These are phyloP conservation scores for Axea sp. DNA, from an alignment of 2,888 invertebrate genomes.

Conservation along the genomic window DNA sequence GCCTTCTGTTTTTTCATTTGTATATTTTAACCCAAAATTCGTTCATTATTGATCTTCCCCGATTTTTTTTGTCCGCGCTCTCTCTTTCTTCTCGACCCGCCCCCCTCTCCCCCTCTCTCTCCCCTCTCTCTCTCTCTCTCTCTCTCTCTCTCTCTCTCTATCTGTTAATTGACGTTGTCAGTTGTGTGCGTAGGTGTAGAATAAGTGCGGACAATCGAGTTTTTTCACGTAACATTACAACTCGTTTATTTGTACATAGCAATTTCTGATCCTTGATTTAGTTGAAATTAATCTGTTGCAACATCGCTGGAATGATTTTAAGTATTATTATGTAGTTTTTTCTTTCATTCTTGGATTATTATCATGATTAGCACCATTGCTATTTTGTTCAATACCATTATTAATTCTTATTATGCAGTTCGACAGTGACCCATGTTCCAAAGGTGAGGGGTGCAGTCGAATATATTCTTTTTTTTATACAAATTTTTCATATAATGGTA, in stretches of 20 bases:
- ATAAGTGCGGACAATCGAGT: constrained; percentile 24
- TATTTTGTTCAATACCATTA: too few species aligned
- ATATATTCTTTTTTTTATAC: not conserved
- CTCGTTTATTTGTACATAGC: constrained; percentile 27
- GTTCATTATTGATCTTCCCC: not conserved
- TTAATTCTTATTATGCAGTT: constrained; percentile 1
- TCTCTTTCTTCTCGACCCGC: too few species aligned
- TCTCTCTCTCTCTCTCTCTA: constrained; percentile 15
- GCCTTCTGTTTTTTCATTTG: constrained; percentile 1
- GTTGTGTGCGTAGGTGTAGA: constrained; percentile 14
- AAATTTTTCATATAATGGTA: too few species aligned
- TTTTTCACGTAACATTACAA: constrained; percentile 6
- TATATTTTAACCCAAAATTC: constrained; percentile 7
- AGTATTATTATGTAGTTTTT: not conserved
- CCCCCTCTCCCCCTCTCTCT: constrained; percentile 6
- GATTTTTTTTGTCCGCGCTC: constrained; percentile 16
- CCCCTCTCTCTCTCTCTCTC: constrained; percentile 7
- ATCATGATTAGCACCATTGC: too few species aligned
- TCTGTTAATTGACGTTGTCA: constrained; percentile 1
- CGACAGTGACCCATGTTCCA: constrained; percentile 32
- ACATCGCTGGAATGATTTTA: constrained; percentile 12
- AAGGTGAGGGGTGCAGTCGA: constrained; percentile 34
- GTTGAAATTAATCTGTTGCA: not conserved
- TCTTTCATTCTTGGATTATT: not conserved
- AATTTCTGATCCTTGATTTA: constrained; percentile 1